These are phyloP conservation scores for Gibbula magus DNA, from an alignment of 2,888 invertebrate species.

Conservation along the genomic window DNA sequence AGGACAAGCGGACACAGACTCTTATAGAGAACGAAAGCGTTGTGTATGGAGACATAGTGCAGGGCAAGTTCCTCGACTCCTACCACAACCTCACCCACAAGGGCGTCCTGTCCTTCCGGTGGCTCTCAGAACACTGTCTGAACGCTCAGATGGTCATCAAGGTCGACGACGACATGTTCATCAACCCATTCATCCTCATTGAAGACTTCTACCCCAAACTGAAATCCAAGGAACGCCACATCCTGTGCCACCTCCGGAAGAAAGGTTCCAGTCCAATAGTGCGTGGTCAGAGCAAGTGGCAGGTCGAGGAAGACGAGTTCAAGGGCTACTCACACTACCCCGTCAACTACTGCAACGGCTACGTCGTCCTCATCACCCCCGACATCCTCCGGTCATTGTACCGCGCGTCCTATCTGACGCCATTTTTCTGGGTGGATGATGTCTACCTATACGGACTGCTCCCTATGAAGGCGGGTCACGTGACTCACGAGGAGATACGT, in stretches of 20 bases:
- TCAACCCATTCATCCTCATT: constrained; percentile 61
- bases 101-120: constrained; percentile 60
- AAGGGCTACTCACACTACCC: constrained; percentile 63
- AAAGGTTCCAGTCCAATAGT: constrained; percentile 58
- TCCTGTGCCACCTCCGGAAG: constrained; percentile 55
- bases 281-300: constrained; percentile 57
- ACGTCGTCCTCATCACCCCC: constrained; percentile 60
- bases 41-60: constrained; percentile 61
- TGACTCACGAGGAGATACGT: constrained; percentile 77
- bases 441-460: constrained; percentile 71
- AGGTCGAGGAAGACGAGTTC: constrained; percentile 57
- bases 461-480: constrained; percentile 57
- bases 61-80: constrained; percentile 61
- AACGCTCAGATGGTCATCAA: constrained; percentile 58
- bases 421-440: constrained; percentile 74
- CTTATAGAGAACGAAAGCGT: constrained; percentile 59
- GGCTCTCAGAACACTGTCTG: constrained; percentile 59
- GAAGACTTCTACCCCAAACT: constrained; percentile 50
- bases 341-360: constrained; percentile 70
- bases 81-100: constrained; percentile 65
- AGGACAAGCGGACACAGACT: constrained; percentile 45
- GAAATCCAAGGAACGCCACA: constrained; percentile 43
- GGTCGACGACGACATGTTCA: constrained; percentile 66
- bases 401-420: constrained; percentile 60
- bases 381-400: constrained; percentile 65